Conservation (phyloP, 1,140 invertebrate species). For the Aphidius gifuensis region DNA sequence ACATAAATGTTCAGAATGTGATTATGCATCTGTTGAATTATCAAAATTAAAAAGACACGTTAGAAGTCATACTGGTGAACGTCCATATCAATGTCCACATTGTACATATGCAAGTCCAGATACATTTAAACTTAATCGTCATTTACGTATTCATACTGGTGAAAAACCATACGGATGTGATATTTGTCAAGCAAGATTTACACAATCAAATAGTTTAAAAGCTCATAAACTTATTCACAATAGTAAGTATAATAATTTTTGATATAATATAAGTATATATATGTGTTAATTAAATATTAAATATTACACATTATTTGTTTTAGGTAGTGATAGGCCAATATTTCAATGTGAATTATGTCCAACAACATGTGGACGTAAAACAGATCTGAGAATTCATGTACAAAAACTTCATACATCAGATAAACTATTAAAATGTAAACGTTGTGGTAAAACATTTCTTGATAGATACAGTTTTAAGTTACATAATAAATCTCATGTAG, state of each 20-base stretch:
- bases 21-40: conserved; percentile 91
- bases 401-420: conserved; percentile 95
- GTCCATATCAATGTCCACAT: conserved; percentile 88
- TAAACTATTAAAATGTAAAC: conserved; percentile 86
- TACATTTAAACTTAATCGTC: conserved; percentile 94
- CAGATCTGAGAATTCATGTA: conserved; percentile 93
- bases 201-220: conserved; percentile 93
- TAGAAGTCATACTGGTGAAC: conserved; percentile 86
- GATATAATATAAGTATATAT: background rate
- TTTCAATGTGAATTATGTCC: conserved; percentile 95
- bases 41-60: conserved; percentile 92
- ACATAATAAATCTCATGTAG: conserved; percentile 85
- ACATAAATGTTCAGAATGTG: conserved; percentile 91
- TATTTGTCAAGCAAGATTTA: conserved; percentile 87
- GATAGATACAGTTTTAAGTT: conserved; percentile 77
- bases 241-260: conserved; percentile 58
- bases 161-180: conserved; percentile 94
- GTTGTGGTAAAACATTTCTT: conserved; percentile 89
- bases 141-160: conserved; percentile 92
- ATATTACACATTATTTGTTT: conserved; percentile 29
- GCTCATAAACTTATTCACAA: conserved; percentile 93
- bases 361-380: conserved; percentile 94
- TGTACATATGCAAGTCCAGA: conserved; percentile 97
- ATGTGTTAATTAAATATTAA: conserved; percentile 7
- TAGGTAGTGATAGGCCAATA: conserved; percentile 87